Conservation (phyloP, 1,140 invertebrate genomes). For the Tetranychus urticae region DNA sequence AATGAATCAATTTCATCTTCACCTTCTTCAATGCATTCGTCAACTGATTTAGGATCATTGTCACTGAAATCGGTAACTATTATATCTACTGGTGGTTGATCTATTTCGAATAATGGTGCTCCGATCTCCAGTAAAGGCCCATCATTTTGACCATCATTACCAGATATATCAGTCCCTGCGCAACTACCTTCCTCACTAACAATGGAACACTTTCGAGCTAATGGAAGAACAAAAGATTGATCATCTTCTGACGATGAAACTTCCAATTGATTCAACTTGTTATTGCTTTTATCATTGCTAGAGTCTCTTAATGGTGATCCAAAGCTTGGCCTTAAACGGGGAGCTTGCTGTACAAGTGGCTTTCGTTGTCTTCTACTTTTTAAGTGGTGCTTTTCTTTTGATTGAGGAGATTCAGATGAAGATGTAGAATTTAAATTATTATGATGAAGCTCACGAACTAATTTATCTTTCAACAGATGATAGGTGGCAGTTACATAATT, state of each 20-base stretch:
- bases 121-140: not conserved
- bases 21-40: not conserved
- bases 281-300: not conserved
- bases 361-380: not conserved
- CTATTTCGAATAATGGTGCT: not conserved
- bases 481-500: constrained; percentile 10
- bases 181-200: constrained; percentile 40
- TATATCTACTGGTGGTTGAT: constrained; percentile 4
- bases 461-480: constrained; percentile 10
- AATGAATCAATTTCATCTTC: not conserved
- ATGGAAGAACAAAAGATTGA: constrained; percentile 5
- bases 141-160: constrained; percentile 2
- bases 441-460: constrained; percentile 4
- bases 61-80: constrained; percentile 7
- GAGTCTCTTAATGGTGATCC: not conserved
- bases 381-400: not conserved
- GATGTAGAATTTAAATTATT: not conserved
- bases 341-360: not conserved
- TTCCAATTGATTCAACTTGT: constrained; percentile 2
- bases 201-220: constrained; percentile 58
- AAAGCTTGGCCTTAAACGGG: not conserved
- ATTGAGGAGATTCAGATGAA: not conserved
- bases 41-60: not conserved
- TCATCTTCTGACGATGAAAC: constrained; percentile 13
- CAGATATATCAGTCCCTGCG: constrained; percentile 28